Base-by-base conservation (phyloP, 2,797 vertebrate genomes). In the Aselliscus stoliczkanus region DNA sequence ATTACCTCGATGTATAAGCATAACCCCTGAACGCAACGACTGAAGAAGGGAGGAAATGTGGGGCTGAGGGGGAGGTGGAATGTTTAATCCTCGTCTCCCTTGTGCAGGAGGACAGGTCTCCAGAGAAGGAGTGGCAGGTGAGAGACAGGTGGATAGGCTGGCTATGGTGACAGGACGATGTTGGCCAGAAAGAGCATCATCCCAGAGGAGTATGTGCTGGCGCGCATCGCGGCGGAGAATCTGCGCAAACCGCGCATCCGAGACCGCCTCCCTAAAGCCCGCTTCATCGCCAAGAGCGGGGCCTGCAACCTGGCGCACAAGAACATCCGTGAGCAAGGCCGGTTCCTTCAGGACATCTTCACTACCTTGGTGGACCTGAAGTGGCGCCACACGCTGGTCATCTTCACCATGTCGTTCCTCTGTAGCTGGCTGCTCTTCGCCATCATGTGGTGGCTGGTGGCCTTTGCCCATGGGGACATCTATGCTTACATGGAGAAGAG, bases 381-480 rank as follows among this genome's bases (percentile, higher is more conserved):
- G 83, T 99, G 99, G 99, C 99, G 99, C 93, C 99, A 99, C 98
- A 99, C 99, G 0, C 97, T 99, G 95, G 99, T 99, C 98, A 99
- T 99, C 98, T 99, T 99, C 95, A 99, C 99, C 93, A 99, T 99
- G 97, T 99, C 99, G 69, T 99, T 99, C 95, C 99, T 99, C 97
- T 99, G 99, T 99, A 99, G 99, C 96, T 99, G 99, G 99, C 98
- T 99, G 88, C 99, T 99, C 90, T 99, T 99, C 58, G 99, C 99
- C 96, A 99, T 99, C 99, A 98, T 99, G 98, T 99, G 99, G 99
- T 99, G 99, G 99, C 98, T 99, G 82, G 99, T 99, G 97, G 99
- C 99, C 52, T 99, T 99, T 25, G 99, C 98, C 88, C 99, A 99
- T 0, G 99, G 99, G 0, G 99, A 99, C 98, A 98, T 99, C 98